These are phyloP conservation scores for Lingula anatina DNA, from an alignment of 2,888 invertebrate genomes.

Conservation along the genomic window DNA sequence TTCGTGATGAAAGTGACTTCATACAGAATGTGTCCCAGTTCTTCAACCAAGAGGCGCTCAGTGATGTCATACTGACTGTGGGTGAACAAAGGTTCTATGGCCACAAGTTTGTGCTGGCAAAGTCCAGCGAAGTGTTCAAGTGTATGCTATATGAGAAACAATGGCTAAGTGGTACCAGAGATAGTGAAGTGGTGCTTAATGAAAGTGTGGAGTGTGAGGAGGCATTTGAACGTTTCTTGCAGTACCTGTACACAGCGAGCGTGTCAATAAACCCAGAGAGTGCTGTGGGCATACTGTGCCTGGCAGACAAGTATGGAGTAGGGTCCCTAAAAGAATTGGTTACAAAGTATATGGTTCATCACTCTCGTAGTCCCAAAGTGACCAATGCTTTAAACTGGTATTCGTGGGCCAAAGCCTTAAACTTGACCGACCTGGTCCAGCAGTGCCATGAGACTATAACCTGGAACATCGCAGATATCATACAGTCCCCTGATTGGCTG, in stretches of 20 bases:
- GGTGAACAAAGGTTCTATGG: slow-evolving; percentile 32
- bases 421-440: slow-evolving; percentile 34
- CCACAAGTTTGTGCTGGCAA: slow-evolving; percentile 51
- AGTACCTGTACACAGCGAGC: slow-evolving; percentile 50
- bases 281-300: slow-evolving; percentile 48
- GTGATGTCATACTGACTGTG: slow-evolving; percentile 42
- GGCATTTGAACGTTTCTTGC: slow-evolving; percentile 46
- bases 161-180: slow-evolving; percentile 29
- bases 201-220: slow-evolving; percentile 45
- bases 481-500: slow-evolving; percentile 43
- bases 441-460: slow-evolving; percentile 49
- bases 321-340: slow-evolving; percentile 44
- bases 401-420: slow-evolving; percentile 50
- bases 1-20: slow-evolving; percentile 44
- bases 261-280: slow-evolving; percentile 37
- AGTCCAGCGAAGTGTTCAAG: slow-evolving; percentile 50
- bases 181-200: slow-evolving; percentile 36
- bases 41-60: slow-evolving; percentile 42
- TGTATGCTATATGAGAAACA: slow-evolving; percentile 47
- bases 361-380: slow-evolving; percentile 44
- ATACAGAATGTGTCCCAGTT: slow-evolving; percentile 47
- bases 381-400: slow-evolving; percentile 50
- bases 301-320: slow-evolving; percentile 52
- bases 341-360: slow-evolving; percentile 47
- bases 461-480: slow-evolving; percentile 46